Base-by-base conservation (phyloP, 1,140 invertebrate species). In the Teleogryllus occipitalis region DNA sequence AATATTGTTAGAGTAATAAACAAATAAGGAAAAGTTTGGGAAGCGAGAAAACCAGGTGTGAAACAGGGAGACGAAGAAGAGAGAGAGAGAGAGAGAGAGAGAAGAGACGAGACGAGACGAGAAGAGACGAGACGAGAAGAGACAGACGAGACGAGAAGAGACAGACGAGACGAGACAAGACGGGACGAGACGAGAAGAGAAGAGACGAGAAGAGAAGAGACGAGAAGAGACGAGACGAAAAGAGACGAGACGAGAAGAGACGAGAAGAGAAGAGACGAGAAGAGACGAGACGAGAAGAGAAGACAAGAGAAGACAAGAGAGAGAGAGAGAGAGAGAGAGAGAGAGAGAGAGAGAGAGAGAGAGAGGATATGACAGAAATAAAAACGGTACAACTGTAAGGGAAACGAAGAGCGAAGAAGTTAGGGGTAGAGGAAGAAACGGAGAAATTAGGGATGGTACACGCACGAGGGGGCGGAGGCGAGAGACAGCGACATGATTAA, bases 241-340 rank as follows among this genome's bases (percentile, higher is more conserved):
- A 72, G 54, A 72, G n/a, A 18, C 8, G 54, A 72, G n/a, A 18
- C 8, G 54, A 72, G 65, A 77, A 75, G 48, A 78, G 78, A 75
- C 54, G 81, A 76, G 73, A 73, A 80, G 79, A 82, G 72, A 82
- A 76, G 76, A 75, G 79, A 22, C 76, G 73, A 77, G 47, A 72
- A 75, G 78, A 21, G 77, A 47, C 75, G 78, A 81, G 39, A 14
- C 10, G 8, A 79, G 72, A 21, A 73, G 18, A 49, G 78, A 79
- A 77, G 65, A 74, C 15, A 80, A 80, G 5, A 78, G 46, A 49
- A 80, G 65, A 65, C 46, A 48, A 27, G 72, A 81, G 73, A 8
- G 72, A 39, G 18, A 39, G n/a, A 73, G 21, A 15, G n/a, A 73
- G 27, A 73, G 73, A 8, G 54, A 72, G n/a, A 18, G 78, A 78